A percentile compares a stretch with the other conserved stretches of the same genome.
phyloP scores from a whole-genome alignment of 2,113 vertebrate species.

The Centropristis striata region DNA sequence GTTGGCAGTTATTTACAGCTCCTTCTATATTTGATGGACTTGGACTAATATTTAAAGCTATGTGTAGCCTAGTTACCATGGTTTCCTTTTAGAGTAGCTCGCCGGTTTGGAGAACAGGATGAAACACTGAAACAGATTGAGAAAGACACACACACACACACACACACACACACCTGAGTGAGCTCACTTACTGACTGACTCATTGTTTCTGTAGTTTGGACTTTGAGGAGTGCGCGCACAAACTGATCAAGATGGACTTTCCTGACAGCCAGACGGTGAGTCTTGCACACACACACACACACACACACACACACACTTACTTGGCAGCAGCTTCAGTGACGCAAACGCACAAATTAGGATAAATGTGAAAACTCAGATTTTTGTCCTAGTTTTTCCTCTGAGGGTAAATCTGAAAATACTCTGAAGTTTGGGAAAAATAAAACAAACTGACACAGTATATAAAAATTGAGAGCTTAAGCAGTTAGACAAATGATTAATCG shows the following conservation, averaged over 20 bases:
- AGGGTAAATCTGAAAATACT: slow-evolving; percentile 7
- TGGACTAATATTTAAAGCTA: slow-evolving; percentile 60
- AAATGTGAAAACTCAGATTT: not conserved
- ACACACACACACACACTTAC: slow-evolving; percentile 13
- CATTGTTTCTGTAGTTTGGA: slow-evolving; percentile 89
- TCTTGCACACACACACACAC: slow-evolving; percentile 24
- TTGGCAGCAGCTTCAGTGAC: not conserved
- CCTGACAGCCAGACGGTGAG: slow-evolving; percentile 96
- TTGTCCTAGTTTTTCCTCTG: not conserved
- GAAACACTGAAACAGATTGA: slow-evolving; percentile 22
- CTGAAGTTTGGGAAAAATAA: not conserved
- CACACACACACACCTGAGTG: not conserved
- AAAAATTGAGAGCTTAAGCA: too few species aligned
- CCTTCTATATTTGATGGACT: slow-evolving; percentile 54
- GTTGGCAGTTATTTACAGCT: slow-evolving; percentile 60
- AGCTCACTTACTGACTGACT: not conserved
- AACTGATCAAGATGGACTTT: slow-evolving; percentile 98
- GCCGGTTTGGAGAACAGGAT: slow-evolving; percentile 27
- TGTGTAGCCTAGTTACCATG: slow-evolving; percentile 45
- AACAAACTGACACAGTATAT: not conserved
- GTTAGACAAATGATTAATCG: too few species aligned
- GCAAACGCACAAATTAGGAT: slow-evolving; percentile 12
- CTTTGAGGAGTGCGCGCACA: slow-evolving; percentile 99
- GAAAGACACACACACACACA: not conserved
- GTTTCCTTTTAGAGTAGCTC: slow-evolving; percentile 44